Conservation (phyloP, 2,797 vertebrate genomes). For the Potorous gilbertii region DNA sequence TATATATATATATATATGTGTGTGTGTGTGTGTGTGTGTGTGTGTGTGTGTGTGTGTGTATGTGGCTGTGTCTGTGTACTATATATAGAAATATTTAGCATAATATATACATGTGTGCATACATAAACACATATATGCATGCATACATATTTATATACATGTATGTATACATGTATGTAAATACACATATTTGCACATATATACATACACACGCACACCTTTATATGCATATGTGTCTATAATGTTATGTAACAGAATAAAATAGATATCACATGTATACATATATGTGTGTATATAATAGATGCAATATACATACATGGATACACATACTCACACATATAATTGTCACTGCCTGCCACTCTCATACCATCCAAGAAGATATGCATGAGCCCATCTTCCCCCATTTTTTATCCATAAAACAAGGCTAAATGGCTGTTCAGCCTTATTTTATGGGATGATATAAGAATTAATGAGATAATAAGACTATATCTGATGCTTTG, state of each 20-base stretch:
- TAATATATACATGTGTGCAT: no score
- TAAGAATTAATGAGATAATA: conserved; percentile 59
- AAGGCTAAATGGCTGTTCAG: conserved; percentile 51
- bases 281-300: neutral
- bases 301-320: neutral
- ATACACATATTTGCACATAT: no score
- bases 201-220: no score
- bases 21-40: no score
- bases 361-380: conserved; percentile 15
- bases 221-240: neutral
- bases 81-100: no score
- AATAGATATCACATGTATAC: neutral
- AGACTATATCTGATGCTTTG: neutral
- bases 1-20: no score
- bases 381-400: conserved; percentile 45
- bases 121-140: no score
- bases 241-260: neutral
- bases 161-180: no score
- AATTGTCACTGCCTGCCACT: conserved; percentile 24
- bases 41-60: no score
- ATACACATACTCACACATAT: neutral
- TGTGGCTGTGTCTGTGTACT: no score
- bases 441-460: conserved; percentile 1
- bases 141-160: no score
- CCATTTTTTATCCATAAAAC: conserved; percentile 50